Evolutionary conservation across 2,113 vertebrate species (phyloP).

Genomic region (Hyperoodon ampullatus): DNA sequence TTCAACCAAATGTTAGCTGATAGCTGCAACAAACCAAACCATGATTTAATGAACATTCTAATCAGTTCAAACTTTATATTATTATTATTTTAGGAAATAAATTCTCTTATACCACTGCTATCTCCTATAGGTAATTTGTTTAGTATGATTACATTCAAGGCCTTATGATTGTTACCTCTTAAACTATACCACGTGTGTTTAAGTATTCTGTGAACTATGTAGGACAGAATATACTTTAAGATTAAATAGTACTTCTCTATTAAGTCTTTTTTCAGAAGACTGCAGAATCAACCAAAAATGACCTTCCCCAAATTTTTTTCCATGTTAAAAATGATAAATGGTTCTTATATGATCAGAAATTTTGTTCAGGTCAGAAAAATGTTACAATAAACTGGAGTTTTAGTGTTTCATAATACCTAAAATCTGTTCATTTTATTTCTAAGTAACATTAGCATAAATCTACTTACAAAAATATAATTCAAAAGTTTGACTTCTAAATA

Average conservation of each 20-base stretch:
- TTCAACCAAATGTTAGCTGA: background rate
- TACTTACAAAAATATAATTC: slow-evolving; percentile 5
- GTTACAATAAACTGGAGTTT: background rate
- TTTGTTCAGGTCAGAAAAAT: background rate
- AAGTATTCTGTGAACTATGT: background rate
- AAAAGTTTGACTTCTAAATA: slow-evolving; percentile 24
- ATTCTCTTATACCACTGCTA: background rate
- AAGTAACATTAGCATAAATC: background rate
- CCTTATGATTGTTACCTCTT: background rate
- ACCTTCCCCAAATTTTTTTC: background rate
- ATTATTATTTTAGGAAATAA: background rate
- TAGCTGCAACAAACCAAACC: background rate
- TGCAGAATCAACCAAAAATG: background rate
- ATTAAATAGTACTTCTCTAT: background rate
- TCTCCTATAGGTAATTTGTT: background rate
- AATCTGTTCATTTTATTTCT: slow-evolving; percentile 7
- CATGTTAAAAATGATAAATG: background rate
- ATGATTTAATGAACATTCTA: background rate
- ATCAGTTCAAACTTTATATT: background rate
- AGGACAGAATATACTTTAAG: background rate
- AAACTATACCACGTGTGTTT: background rate
- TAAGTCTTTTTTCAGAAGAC: background rate
- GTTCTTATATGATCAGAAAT: slow-evolving; percentile 33
- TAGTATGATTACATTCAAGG: background rate
- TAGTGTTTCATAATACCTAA: background rate